These are phyloP conservation scores for Centropyge bicolor DNA, from an alignment of 2,797 vertebrate species.

Conservation along the genomic window DNA sequence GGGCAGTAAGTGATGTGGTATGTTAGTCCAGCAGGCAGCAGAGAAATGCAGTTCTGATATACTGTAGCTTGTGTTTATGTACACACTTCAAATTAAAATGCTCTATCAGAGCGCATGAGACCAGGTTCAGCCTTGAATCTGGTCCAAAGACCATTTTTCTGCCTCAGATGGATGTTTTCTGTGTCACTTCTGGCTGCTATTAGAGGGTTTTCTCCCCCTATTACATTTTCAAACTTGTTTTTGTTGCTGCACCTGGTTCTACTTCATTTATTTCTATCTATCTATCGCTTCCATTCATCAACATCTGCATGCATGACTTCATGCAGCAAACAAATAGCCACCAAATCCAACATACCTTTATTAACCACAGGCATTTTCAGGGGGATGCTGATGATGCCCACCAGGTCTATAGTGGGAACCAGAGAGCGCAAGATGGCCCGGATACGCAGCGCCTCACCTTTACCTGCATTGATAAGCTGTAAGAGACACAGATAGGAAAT, in stretches of 20 bases:
- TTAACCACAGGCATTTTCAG: constrained; percentile 92
- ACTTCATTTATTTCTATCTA: background rate
- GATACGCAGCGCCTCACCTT: constrained; percentile 97
- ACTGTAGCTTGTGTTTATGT: constrained; percentile 13
- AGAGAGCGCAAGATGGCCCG: constrained; percentile 97
- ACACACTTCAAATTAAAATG: background rate
- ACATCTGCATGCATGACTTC: background rate
- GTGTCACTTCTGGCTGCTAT: background rate
- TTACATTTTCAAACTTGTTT: background rate
- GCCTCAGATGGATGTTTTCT: background rate
- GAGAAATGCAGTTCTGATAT: constrained; percentile 15
- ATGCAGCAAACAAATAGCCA: background rate
- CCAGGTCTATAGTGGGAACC: constrained; percentile 95
- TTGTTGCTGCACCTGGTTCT: background rate
- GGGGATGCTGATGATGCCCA: constrained; percentile 97
- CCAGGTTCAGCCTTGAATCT: constrained; percentile 29
- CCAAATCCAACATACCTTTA: constrained; percentile 87
- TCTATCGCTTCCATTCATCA: background rate
- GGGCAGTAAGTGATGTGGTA: background rate
- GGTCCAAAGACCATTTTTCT: background rate
- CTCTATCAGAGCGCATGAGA: background rate
- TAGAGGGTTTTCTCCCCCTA: background rate
- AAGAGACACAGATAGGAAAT: constrained; percentile 36
- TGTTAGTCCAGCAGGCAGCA: constrained; percentile 19
- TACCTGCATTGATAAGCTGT: constrained; percentile 97